Base-by-base conservation (phyloP, 2,113 vertebrate species). In the Oryzias javanicus region DNA sequence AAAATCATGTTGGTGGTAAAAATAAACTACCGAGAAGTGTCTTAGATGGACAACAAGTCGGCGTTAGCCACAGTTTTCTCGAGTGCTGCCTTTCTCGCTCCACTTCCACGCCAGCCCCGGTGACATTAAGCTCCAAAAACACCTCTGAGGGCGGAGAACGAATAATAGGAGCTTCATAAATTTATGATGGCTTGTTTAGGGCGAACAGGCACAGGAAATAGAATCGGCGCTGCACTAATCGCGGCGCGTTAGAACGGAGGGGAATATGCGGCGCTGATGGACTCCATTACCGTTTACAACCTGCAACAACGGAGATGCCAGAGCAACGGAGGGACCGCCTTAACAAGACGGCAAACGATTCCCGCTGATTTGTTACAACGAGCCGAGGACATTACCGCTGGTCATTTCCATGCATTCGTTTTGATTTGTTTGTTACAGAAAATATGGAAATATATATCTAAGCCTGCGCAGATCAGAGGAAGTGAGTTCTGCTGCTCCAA, bases 71-170 rank as follows among this genome's bases (percentile, higher is more conserved):
- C 14, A 54, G 70, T 47, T 55, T 60, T 70, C 50, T 63, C 72
- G 78, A 78, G 56, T 64, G 56, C 63, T 60, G 60, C 61, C 63
- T 53, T 67, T 73, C 49, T 67, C 53, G 64, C 45, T 7, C n/a
- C 48, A 15, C 50, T 78, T n/a, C 66, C 25, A 59, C 20, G 2
- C 61, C 17, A 44, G 50, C 56, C 70, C 71, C 40, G 25, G 53
- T 50, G 42, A 60, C 25, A 46, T 16, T 55, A 22, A 15, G 47
- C 55, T 17, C 14, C 35, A 14, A 20, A 47, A 47, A 19, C 7
- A 67, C 72, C 58, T 55, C 55, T 62, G 20, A 42, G 61, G 64
- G 65, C 20, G 45, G 5, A 42, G 19, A 53, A 72, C 0, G 2
- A 24, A 64, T 55, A 49, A 53, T 35, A 61, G 46, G 60, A 55